Percentiles rank a stretch among this genome's conserved stretches.
These are phyloP conservation scores for Phalacrocorax aristotelis DNA, from an alignment of 2,113 vertebrate species.

Conservation along the genomic window DNA sequence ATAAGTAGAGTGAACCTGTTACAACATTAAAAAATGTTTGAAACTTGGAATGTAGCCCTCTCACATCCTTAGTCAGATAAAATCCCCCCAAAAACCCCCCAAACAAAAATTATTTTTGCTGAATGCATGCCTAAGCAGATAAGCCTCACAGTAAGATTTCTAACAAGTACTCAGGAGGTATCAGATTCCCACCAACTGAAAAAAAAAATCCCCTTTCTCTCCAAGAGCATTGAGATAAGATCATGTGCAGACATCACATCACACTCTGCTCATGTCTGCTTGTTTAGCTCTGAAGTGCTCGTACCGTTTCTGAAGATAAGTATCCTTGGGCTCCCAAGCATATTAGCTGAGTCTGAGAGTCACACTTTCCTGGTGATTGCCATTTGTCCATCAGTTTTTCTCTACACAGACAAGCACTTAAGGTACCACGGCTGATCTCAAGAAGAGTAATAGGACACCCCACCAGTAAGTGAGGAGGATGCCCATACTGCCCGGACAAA, in stretches of 20 bases:
- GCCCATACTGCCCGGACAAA: not conserved
- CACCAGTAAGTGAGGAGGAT: not conserved
- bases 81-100: not conserved
- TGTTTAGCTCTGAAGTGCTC: not conserved
- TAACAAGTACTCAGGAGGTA: not conserved
- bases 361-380: rapidly evolving
- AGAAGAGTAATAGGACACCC: not conserved
- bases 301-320: not conserved
- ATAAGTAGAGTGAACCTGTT: not conserved
- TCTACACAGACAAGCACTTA: not conserved
- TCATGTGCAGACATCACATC: slow-evolving; percentile 35
- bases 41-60: not conserved
- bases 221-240: slow-evolving; percentile 25
- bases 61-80: not conserved
- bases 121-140: slow-evolving; percentile 23
- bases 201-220: slow-evolving; percentile 5
- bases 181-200: slow-evolving; percentile 30
- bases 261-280: not conserved
- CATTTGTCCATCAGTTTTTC: not conserved
- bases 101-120: not conserved
- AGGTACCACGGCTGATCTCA: not conserved
- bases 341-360: not conserved
- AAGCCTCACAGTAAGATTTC: not conserved
- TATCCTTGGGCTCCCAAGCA: not conserved
- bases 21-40: not conserved